These are phyloP conservation scores for Arothron firmamentum DNA, from an alignment of 2,113 vertebrate species.

Conservation along the genomic window DNA sequence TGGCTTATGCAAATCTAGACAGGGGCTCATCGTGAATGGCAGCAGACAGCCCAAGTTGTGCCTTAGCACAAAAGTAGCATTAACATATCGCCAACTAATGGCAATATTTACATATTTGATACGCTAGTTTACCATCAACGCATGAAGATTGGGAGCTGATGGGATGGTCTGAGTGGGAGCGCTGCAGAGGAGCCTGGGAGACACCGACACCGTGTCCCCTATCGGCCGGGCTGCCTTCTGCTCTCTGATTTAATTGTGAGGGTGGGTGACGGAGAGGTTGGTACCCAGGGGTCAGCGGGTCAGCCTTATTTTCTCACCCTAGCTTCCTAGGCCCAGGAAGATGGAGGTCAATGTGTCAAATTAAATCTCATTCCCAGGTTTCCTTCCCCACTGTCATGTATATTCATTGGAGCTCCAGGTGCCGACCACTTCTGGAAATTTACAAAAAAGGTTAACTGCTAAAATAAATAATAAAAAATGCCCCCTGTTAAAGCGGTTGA, in stretches of 20 bases:
- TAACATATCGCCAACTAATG: conserved; percentile 73
- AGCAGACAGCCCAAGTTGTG: conserved; percentile 61
- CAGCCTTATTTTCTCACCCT: conserved; percentile 80
- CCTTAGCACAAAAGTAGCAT: conserved; percentile 62
- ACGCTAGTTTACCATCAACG: conserved; percentile 59
- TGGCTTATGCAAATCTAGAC: conserved; percentile 71
- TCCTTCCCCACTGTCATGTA: conserved; percentile 76
- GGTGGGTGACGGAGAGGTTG: conserved; percentile 74
- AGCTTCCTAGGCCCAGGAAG: conserved; percentile 67
- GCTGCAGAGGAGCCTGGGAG: conserved; percentile 50
- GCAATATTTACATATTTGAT: conserved; percentile 69
- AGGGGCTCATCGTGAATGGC: conserved; percentile 58
- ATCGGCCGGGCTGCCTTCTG: conserved; percentile 26
- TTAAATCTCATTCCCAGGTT: conserved; percentile 78
- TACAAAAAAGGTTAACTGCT: conserved; percentile 78
- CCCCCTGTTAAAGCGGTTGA: conserved; percentile 75
- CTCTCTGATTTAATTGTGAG: conserved; percentile 79
- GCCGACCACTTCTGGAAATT: conserved; percentile 76
- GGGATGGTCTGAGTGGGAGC: conserved; percentile 30
- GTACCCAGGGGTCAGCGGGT: conserved; percentile 72
- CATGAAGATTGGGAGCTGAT: conserved; percentile 21
- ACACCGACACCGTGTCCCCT: conserved; percentile 39
- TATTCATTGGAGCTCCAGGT: conserved; percentile 77
- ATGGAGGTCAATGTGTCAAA: conserved; percentile 80
- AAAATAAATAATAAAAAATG: conserved; percentile 80